Evolutionary conservation across 2,797 vertebrate genomes (phyloP), one percentile per base, ranked within the genome.

Genomic region (Diglossa cyanea): DNA sequence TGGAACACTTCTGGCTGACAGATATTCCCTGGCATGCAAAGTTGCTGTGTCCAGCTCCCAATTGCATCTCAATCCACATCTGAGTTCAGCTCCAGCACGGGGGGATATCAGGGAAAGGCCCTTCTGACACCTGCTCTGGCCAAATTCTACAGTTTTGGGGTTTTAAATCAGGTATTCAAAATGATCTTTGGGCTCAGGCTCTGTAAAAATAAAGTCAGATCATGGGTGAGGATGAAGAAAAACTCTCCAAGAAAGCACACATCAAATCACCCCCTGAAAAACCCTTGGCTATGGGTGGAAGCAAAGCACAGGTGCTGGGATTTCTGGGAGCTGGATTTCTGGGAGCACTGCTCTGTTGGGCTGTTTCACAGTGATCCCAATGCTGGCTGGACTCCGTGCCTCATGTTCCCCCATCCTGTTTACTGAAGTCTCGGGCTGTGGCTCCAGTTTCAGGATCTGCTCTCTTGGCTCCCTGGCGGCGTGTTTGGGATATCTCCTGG

Each of bases 381-480:
- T 0, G 0, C 58, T 50, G 66, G 57, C 78, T 5, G 11, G 30
- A n/a, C 55, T 24, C 53, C 18, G 26, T 50, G 58, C 55, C 50
- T 54, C 66, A 11, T 10, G 33, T 15, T 84, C 62, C 73, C 51
- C 58, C 88, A 94, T 60, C 83, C 83, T 81, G 83, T 82, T 95
- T 75, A 90, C 76, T 45, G 39, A 68, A 88, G 58, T 40, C 88
- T 84, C n/a, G 4, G 65, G 35, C 61, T 40, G 30, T 12, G 40
- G 55, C 68, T 95, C 70, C 33, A 26, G 50, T 88, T 79, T 88
- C 92, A 95, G 93, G 86, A 81, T 65, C 73, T 3, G 2, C 68
- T 85, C 66, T 39, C 50, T 61, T 62, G 79, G 85, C 90, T 91
- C 79, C 0, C 0, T 26, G 10, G 3, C 0, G 0, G 63, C 1